Evolutionary conservation across 2,888 invertebrate genomes (phyloP), one percentile per base, ranked within the genome.

Genomic region (Physocephala rufipes): DNA sequence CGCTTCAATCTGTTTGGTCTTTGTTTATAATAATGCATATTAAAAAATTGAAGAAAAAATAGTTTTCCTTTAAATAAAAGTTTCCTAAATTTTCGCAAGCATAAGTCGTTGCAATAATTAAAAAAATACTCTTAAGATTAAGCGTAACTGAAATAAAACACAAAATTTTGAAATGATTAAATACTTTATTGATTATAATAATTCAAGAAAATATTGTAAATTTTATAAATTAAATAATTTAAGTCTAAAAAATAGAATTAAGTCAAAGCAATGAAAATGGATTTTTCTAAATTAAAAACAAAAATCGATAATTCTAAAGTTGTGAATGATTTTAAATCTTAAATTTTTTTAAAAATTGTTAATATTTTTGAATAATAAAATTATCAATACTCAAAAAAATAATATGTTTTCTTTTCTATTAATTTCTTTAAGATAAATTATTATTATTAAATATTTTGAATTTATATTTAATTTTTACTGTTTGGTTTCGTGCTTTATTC

Each of bases 181-280:
- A 67, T 45, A 47, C 49, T 68, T 68, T 68, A 68, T 68, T 68
- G 36, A 19, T 62, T n/a, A 43, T 47, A 61, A 43, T 55, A 30
- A 66, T 36, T 66, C 30, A 66, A 66, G 43, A 66, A 66, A 66
- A 66, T 36, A 66, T 55, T 21, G 13, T 51, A 59, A 67, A 47
- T 67, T n/a, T 59, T 66, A 67, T 71, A 53, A 63, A 47, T 67
- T 62, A 45, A 63, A n/a, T 66, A 67, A 71, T 72, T 71, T 45
- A 61, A 30, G 63, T 65, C 69, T 62, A 67, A 64, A 67, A 71
- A 65, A 72, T 36, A 70, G 45, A 58, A 49, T 24, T n/a, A n/a
- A 51, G 12, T 49, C 21, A 59, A 59, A 47, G 51, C 49, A 59
- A 55, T 68, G 36, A 75, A 62, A 69, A 71, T 30, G 16, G 43